Base-by-base conservation (phyloP, 2,888 invertebrate genomes). In the Rhaphigaster nebulosa region DNA sequence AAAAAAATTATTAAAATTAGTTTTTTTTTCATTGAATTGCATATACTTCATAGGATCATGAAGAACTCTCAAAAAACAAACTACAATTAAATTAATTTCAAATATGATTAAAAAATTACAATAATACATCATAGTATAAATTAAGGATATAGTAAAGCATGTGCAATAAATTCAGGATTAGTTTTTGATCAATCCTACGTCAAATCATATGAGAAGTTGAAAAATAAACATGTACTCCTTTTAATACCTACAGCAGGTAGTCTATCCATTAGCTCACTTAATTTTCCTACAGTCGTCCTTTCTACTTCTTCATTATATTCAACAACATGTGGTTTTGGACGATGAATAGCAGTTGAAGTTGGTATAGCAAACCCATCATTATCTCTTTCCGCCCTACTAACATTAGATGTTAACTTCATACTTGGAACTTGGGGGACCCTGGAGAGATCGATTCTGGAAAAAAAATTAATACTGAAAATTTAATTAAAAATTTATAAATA, bases 241-340 rank as follows among this genome's bases (percentile, higher is more conserved):
- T 23, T 29, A 84, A 84, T 84, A 84, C 84, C n/a, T 50, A 84
- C 84, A 84, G 84, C 45, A 45, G 84, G 41, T 12, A 84, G 45
- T 38, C 26, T 45, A n/a, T 84, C 84, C 18, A 84, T 84, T 15
- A 84, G 38, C 15, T 41, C 84, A 84, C 84, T 84, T 10, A 84
- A 45, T 50, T 41, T 80, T 12, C 29, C 84, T n/a, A 45, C n/a
- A 45, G 45, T 0, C n/a, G n/a, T 4, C n/a, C 45, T 45, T 45
- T 84, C 84, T 84, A n/a, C 1, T 45, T 84, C 84, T 50, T 45
- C 84, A 15, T 84, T 84, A 38, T 12, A n/a, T 84, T 84, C 84
- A 41, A 13, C 20, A 80, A 80, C n/a, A 23, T 50, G 84, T 45
- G 41, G 84, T 50, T 38, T 41, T 41, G 84, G 45, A 50, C 45